phyloP scores from a whole-genome alignment of 2,888 invertebrate genomes.

The Choreutis nemorana region DNA sequence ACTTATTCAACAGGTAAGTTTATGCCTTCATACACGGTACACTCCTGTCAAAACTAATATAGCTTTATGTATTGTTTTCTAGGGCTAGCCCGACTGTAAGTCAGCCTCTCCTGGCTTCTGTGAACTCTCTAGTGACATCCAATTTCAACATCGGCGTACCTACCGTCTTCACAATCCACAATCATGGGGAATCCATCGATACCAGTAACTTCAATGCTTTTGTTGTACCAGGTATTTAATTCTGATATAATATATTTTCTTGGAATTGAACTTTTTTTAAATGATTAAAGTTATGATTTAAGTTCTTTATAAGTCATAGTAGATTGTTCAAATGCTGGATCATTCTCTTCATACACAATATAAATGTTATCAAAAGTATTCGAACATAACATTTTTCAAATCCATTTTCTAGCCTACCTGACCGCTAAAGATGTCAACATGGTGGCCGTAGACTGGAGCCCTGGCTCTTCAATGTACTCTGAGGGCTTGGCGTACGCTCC shows the following conservation, averaged over 20 bases:
- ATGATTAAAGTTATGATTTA: neutral
- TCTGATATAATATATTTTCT: neutral
- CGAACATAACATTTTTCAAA: too few relatives aligned
- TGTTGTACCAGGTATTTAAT: slow-evolving; percentile 25
- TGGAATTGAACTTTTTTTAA: neutral
- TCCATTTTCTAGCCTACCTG: slow-evolving; percentile 31
- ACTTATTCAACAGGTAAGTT: slow-evolving; percentile 41
- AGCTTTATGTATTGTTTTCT: slow-evolving; percentile 11
- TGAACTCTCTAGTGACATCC: slow-evolving; percentile 21
- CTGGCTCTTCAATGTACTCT: slow-evolving; percentile 26
- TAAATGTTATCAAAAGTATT: too few relatives aligned
- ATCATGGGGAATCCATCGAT: slow-evolving; percentile 20
- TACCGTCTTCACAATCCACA: slow-evolving; percentile 42
- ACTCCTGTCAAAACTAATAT: neutral
- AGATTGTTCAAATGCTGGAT: too few relatives aligned
- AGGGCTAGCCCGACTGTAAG: slow-evolving; percentile 29
- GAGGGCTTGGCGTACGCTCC: slow-evolving; percentile 38
- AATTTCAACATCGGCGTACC: slow-evolving; percentile 18
- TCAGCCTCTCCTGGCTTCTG: slow-evolving; percentile 23
- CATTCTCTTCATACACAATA: too few relatives aligned
- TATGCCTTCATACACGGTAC: too few relatives aligned
- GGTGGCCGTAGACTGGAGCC: slow-evolving; percentile 50
- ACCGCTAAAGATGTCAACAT: slow-evolving; percentile 36
- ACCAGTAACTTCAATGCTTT: slow-evolving; percentile 52
- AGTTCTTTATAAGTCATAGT: too few relatives aligned